Evolutionary conservation across 2,888 invertebrate species (phyloP).

Genomic region (Caenorhabditis sp.): DNA sequence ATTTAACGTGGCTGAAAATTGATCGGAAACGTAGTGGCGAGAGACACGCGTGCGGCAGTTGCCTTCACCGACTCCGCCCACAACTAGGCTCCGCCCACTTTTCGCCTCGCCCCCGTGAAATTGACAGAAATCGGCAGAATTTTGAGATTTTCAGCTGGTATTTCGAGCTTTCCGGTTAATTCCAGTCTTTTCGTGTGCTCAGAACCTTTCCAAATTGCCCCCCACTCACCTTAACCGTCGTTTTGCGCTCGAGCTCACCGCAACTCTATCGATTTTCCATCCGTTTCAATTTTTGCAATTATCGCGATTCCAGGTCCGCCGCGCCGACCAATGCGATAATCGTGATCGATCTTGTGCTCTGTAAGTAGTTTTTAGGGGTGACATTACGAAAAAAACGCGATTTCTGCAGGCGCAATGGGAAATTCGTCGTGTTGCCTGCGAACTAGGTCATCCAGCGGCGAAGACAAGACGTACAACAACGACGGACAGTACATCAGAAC

Average conservation of each 20-base stretch:
- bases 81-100: not conserved
- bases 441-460: slow-evolving; percentile 61
- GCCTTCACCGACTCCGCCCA: slow-evolving; percentile 18
- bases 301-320: slow-evolving; percentile 16
- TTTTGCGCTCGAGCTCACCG: no score
- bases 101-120: not conserved
- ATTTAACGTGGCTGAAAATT: not conserved
- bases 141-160: not conserved
- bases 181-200: not conserved
- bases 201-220: no score
- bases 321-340: slow-evolving; percentile 17
- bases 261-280: no score
- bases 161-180: not conserved
- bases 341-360: not conserved
- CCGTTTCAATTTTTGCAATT: no score
- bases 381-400: not conserved
- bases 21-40: not conserved
- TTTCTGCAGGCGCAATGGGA: slow-evolving; percentile 57
- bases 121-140: no score
- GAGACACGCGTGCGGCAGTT: slow-evolving; percentile 22
- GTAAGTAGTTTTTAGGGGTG: not conserved
- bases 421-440: slow-evolving; percentile 70
- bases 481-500: slow-evolving; percentile 64
- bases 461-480: slow-evolving; percentile 60
- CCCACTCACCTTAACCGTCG: no score